Conservation (phyloP, 2,113 vertebrate genomes). For the Panurus biarmicus region DNA sequence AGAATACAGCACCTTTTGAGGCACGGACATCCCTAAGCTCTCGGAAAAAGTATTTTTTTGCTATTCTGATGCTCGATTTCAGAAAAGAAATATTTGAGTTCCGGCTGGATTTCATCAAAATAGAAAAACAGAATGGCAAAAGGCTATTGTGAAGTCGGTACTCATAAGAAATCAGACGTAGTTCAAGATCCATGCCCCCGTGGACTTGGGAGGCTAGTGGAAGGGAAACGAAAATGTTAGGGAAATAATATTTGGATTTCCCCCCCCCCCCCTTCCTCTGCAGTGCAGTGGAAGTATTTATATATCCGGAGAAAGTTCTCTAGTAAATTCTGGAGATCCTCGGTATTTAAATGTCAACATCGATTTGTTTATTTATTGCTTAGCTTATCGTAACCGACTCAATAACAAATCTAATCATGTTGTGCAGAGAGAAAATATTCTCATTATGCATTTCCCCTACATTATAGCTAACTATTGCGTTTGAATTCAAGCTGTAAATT, state of each 20-base stretch:
- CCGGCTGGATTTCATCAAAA: conserved; percentile 51
- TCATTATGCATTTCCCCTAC: conserved; percentile 71
- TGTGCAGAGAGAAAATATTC: conserved; percentile 62
- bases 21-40: conserved; percentile 10
- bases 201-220: background rate
- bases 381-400: conserved; percentile 72
- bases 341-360: conserved; percentile 78
- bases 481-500: conserved; percentile 73
- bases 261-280: conserved; percentile 3
- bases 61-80: conserved; percentile 33
- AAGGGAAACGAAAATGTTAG: conserved; percentile 38
- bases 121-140: background rate
- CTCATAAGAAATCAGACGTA: background rate
- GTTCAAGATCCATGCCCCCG: conserved; percentile 15
- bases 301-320: conserved; percentile 70
- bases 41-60: background rate
- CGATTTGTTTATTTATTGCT: conserved; percentile 81
- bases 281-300: conserved; percentile 63
- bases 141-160: background rate
- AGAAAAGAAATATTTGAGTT: conserved; percentile 36
- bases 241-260: conserved; percentile 43
- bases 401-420: conserved; percentile 78
- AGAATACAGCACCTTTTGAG: conserved; percentile 38
- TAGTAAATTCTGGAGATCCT: conserved; percentile 73
- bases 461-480: conserved; percentile 60